Evolutionary conservation across 2,113 vertebrate species (phyloP), one percentile per base, ranked within the genome.

Genomic region (Megaleporinus macrocephalus): DNA sequence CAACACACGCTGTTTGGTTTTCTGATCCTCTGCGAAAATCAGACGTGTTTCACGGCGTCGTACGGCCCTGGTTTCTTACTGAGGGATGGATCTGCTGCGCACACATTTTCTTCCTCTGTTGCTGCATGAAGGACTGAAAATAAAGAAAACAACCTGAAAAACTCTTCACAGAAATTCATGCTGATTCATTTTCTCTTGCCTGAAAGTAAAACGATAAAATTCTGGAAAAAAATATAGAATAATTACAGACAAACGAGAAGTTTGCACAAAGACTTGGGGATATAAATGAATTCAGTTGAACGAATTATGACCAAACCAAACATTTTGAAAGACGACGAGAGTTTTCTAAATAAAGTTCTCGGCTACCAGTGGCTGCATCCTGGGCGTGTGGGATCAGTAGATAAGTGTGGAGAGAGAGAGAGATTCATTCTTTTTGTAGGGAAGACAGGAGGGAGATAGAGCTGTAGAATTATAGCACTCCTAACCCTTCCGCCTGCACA

Each of bases 391-490:
- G 24, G 29, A 47, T 14, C 16, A 51, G 55, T 62, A 62, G 68
- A 72, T 73, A 33, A 63, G 30, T 7, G 47, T 27, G 5, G 44
- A 33, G 76, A 36, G 62, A 26, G 20, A 66, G 80, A n/a, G 11
- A 57, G 16, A 61, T 63, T 66, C 44, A 29, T 69, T 75, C 36
- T 36, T 22, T 69, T 20, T 63, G 65, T 27, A 76, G 9, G 59
- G 75, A 85, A 79, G 76, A 79, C 80, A 41, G 33, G 77, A 70
- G 66, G 70, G 51, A 70, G 83, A 84, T 81, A 82, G 24, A 87
- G 83, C 59, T 72, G 76, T 69, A 73, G 44, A 85, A 53, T 57
- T 83, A 44, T 5, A 55, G 62, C 36, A 61, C 66, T 61, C 66
- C 62, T 51, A 53, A 74, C 63, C 63, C 27, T 26, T 73, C 85